These are phyloP conservation scores for Pammene fasciana DNA, from an alignment of 2,888 invertebrate genomes.

Conservation along the genomic window DNA sequence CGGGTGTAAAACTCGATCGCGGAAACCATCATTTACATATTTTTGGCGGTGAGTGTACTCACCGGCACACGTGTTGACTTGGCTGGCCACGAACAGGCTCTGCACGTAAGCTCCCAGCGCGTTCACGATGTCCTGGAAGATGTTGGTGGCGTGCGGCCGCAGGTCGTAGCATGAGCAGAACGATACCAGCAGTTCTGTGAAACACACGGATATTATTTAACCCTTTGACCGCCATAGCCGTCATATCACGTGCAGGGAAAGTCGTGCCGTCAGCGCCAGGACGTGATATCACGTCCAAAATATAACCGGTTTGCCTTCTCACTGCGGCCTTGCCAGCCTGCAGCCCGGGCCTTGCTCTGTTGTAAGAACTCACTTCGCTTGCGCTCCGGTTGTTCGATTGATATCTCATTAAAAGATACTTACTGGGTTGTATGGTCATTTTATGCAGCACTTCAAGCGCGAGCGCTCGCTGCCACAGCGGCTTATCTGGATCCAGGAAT, in stretches of 20 bases:
- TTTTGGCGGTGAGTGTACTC: slow-evolving; percentile 48
- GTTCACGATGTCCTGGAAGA: slow-evolving; percentile 97
- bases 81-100: slow-evolving; percentile 91
- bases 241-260: too few species aligned
- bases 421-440: slow-evolving; percentile 92
- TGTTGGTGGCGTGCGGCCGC: slow-evolving; percentile 95
- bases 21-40: too few species aligned
- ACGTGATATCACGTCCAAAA: too few species aligned
- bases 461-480: slow-evolving; percentile 97
- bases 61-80: slow-evolving; percentile 82
- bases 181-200: slow-evolving; percentile 88
- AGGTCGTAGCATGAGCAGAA: slow-evolving; percentile 98
- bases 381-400: too few species aligned
- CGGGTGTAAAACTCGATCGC: too few species aligned
- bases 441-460: slow-evolving; percentile 98
- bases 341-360: too few species aligned
- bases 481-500: slow-evolving; percentile 98
- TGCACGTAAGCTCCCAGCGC: slow-evolving; percentile 97
- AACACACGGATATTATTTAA: background rate
- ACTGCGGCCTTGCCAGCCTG: too few species aligned
- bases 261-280: too few species aligned
- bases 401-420: slow-evolving; percentile 45
- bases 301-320: too few species aligned
- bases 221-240: too few species aligned
- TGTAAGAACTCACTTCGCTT: too few species aligned